Base-by-base conservation (phyloP, 2,888 invertebrate genomes). In the Matsumyia berberina region DNA sequence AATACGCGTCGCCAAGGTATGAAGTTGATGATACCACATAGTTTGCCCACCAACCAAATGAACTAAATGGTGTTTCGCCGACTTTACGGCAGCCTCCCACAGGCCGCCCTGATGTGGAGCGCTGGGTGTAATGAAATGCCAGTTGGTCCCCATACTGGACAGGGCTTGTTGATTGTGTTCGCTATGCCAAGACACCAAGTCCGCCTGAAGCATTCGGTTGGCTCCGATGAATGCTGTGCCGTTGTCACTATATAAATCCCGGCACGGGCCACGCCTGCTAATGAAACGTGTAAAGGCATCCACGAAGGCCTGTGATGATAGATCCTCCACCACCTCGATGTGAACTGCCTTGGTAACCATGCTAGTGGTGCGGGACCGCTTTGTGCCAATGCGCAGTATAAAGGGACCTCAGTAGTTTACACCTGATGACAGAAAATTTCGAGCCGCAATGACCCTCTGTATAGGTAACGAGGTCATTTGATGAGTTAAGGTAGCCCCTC, bases 221-320 rank as follows among this genome's bases (percentile, higher is more conserved):
- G n/a, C n/a, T n/a, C n/a, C n/a, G n/a, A n/a, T n/a, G n/a, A n/a
- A n/a, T n/a, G n/a, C n/a, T n/a, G n/a, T n/a, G n/a, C n/a, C n/a
- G n/a, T n/a, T n/a, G n/a, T n/a, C n/a, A n/a, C n/a, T 77, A 5
- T 81, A 86, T 4, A 67, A 57, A 35, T 79, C 39, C 2, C 5
- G 24, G n/a, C 67, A 73, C 0, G 73, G 39, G 1, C 73, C 80
- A 7, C 76, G 70, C 8, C 72, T 11, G 37, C 73, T 67, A 37
- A 67, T 17, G 33, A 78, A 73, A 3, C 73, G 60, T 0, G 60
- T 79, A 19, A 79, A 85, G 6, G 74, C 74, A 37, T 62, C 58
- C 9, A 73, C 17, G 19, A 86, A 86, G 0, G 62, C 80, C 15
- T 24, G 12, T 2, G 76, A 24, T 4, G 76, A 69, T 0, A 74